Percentiles rank a stretch among this genome's conserved stretches.
Conservation (phyloP, 2,113 vertebrate genomes). For the Strix aluco region DNA sequence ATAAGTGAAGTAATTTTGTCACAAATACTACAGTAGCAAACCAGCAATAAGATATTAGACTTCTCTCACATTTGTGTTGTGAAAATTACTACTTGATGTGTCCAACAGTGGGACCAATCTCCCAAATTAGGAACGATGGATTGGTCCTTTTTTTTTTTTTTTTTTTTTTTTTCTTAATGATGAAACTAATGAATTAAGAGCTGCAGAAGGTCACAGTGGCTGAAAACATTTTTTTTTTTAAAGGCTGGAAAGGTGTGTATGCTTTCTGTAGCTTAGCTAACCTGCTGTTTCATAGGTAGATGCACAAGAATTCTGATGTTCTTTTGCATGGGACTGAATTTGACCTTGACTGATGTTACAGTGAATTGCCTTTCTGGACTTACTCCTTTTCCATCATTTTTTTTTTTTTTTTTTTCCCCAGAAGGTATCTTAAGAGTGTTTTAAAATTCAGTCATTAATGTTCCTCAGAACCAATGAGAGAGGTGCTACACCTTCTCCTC, state of each 20-base stretch:
- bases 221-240: neutral
- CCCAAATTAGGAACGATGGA: neutral
- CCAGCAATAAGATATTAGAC: neutral
- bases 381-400: neutral
- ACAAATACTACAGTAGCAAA: neutral
- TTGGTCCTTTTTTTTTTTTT: neutral
- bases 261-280: neutral
- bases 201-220: neutral
- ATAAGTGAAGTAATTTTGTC: neutral
- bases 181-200: neutral
- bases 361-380: neutral
- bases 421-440: neutral
- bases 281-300: neutral
- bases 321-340: neutral
- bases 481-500: neutral
- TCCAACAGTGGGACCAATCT: neutral
- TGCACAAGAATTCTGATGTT: neutral
- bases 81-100: neutral
- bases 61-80: neutral
- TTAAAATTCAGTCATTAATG: neutral
- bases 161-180: neutral
- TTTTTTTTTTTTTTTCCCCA: neutral
- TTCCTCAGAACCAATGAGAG: neutral
- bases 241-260: accelerated
- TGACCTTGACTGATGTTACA: neutral